Base-by-base conservation (phyloP, 2,797 vertebrate species). In the Lutjanus campechanus region DNA sequence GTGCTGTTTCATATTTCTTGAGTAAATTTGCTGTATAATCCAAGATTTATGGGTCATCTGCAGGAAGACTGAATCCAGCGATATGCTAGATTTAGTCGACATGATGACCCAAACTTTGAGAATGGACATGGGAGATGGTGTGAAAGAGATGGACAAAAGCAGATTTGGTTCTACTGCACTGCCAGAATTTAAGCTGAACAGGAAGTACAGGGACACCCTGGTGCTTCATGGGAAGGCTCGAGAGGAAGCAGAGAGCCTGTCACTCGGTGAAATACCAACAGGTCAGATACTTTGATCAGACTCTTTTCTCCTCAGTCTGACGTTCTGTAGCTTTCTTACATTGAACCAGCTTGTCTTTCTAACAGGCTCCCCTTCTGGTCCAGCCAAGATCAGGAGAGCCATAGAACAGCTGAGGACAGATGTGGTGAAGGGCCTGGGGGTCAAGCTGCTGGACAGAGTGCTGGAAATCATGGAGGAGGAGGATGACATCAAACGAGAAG, bases 101-200 rank as follows among this genome's bases (percentile, higher is more conserved):
- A 88, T 99, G 90, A 99, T 99, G 98, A 99, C 97, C 0, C 90
- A 95, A 82, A 99, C 98, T 1, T 92, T 99, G 89, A 95, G 94
- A 77, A 93, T 99, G 96, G 97, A 97, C 76, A 89, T 90, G 63
- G 95, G 94, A 87, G 97, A 97, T 7, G 49, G 69, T 36, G 94
- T 69, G 44, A 89, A 76, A 36, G 91, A 93, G 47, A 58, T 73
- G 19, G 86, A 90, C 29, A 87, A 72, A 70, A n/a, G 68, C 3
- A 83, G 65, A 84, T 87, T 88, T 46, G 85, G 73, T 69, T 85
- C 91, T 2, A 75, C 81, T 10, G 81, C 88, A 13, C 73, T 95
- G 54, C 93, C 96, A 17, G 97, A 99, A 91, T 98, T 99, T 81
- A 97, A 92, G 90, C 94, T 98, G 43, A 96, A 96, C 88, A 95